These are phyloP conservation scores for Larimichthys polyactis DNA, from an alignment of 2,113 vertebrate species.

Conservation along the genomic window DNA sequence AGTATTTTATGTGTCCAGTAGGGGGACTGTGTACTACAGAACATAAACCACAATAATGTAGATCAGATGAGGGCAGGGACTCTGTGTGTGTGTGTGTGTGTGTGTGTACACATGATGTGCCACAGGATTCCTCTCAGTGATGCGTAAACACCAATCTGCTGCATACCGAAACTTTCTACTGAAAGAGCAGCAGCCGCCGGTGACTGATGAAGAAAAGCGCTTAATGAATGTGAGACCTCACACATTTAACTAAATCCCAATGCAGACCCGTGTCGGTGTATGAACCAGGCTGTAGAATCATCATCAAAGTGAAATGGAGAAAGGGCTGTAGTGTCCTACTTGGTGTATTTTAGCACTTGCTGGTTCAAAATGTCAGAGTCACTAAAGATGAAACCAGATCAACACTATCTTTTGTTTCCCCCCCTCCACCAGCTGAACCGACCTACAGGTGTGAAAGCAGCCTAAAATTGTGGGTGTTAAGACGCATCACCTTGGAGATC, in stretches of 20 bases:
- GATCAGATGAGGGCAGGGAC: constrained; percentile 29
- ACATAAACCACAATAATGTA: constrained; percentile 27
- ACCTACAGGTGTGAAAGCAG: neutral
- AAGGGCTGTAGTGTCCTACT: neutral
- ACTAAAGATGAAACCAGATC: neutral
- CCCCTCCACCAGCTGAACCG: neutral
- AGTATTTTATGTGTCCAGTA: constrained; percentile 37
- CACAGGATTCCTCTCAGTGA: constrained; percentile 18
- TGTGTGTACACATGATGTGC: constrained; percentile 11
- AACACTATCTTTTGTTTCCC: neutral
- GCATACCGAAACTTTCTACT: neutral
- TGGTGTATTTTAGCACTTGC: neutral
- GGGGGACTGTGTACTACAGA: constrained; percentile 4
- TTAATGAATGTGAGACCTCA: neutral
- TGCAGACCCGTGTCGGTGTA: neutral
- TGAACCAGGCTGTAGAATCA: neutral
- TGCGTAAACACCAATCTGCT: constrained; percentile 33
- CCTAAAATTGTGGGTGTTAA: neutral
- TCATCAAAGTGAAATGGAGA: neutral
- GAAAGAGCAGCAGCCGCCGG: neutral
- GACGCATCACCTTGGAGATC: constrained; percentile 93
- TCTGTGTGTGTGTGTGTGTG: neutral
- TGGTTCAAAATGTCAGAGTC: neutral
- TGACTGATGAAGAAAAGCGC: constrained; percentile 2
- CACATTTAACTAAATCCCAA: constrained; percentile 11